Percentiles rank a stretch among this genome's conserved stretches.
Conservation (phyloP, 2,113 vertebrate genomes). For the Lophotis ruficrista region DNA sequence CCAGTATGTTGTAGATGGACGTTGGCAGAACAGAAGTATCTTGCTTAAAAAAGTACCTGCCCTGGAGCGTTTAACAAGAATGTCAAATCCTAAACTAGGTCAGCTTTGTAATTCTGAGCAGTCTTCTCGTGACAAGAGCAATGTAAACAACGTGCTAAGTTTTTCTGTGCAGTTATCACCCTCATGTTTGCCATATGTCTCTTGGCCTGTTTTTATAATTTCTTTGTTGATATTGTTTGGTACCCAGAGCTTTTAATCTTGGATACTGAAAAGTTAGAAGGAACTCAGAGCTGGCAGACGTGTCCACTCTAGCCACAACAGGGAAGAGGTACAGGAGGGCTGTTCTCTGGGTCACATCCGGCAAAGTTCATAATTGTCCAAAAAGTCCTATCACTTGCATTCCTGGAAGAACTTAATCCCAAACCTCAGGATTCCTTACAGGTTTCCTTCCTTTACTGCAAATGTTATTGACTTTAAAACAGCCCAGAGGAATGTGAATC, state of each 20-base stretch:
- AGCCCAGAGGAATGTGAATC: background rate
- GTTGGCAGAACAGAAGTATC: background rate
- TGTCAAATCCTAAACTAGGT: conserved; percentile 33
- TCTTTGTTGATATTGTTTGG: background rate
- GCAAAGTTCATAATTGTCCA: background rate
- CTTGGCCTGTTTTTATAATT: background rate
- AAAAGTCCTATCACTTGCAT: background rate
- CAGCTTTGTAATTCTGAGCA: background rate
- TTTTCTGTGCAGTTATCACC: background rate
- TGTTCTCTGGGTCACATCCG: background rate
- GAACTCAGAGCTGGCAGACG: background rate
- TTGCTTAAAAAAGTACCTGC: background rate
- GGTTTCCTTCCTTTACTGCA: background rate
- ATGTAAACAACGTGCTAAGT: background rate
- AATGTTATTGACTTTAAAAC: background rate
- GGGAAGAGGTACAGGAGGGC: background rate
- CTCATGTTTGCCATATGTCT: background rate
- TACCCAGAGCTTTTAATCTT: background rate
- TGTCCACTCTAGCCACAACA: background rate
- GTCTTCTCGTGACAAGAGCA: background rate
- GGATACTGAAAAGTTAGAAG: background rate
- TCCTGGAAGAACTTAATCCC: background rate
- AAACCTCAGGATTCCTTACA: background rate
- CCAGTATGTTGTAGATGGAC: background rate
- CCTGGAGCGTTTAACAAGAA: background rate